A percentile compares a stretch with the other conserved stretches of the same genome.
Conservation (phyloP, 1,140 invertebrate species). For the Calosoma granatense region DNA sequence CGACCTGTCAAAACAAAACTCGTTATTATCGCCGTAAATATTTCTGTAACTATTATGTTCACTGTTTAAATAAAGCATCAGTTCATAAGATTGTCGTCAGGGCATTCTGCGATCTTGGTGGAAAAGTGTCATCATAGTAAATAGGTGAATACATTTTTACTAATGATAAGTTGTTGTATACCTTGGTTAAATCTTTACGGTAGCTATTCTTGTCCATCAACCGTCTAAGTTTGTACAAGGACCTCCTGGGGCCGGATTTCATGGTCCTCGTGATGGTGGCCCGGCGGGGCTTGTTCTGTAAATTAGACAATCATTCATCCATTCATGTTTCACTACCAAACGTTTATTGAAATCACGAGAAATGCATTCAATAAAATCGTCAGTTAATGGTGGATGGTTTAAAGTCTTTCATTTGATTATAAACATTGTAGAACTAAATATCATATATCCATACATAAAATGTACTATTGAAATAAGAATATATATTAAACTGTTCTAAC, state of each 20-base stretch:
- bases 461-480: too few species aligned
- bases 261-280: conserved; percentile 60
- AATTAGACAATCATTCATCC: too few species aligned
- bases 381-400: conserved; percentile 19
- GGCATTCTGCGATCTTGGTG: conserved; percentile 37
- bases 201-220: conserved; percentile 71
- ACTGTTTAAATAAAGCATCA: conserved; percentile 15
- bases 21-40: conserved; percentile 13
- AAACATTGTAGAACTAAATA: too few species aligned
- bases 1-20: conserved; percentile 49
- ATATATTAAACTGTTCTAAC: too few species aligned
- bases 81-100: conserved; percentile 28
- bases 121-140: conserved; percentile 23
- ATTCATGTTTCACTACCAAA: too few species aligned
- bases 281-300: conserved; percentile 64
- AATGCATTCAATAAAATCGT: too few species aligned
- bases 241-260: conserved; percentile 75
- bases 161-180: conserved; percentile 38
- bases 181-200: conserved; percentile 79
- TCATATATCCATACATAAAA: too few species aligned
- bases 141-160: too few species aligned
- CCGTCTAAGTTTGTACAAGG: conserved; percentile 71
- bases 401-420: too few species aligned
- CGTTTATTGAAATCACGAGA: too few species aligned
- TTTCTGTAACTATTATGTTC: neutral